These are phyloP conservation scores for Pangasius djambal DNA, from an alignment of 2,797 vertebrate species.

Conservation along the genomic window DNA sequence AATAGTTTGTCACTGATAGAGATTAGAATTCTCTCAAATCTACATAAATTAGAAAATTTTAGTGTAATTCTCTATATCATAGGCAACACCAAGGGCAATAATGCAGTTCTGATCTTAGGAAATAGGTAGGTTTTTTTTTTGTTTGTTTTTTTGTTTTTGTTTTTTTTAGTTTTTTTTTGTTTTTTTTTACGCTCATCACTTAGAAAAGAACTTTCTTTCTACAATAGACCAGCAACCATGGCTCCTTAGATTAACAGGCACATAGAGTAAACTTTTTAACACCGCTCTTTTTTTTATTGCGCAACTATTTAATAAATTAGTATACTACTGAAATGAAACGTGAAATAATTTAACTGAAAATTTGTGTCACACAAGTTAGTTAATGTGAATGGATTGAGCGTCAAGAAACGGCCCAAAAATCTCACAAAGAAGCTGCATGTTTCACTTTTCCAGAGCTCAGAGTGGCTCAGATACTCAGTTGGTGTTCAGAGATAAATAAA, in stretches of 20 bases:
- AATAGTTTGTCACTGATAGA: slow-evolving; percentile 81
- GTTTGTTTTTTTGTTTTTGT: slow-evolving; percentile 67
- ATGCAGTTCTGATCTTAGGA: slow-evolving; percentile 74
- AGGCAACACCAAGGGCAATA: slow-evolving; percentile 70
- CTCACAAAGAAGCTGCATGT: slow-evolving; percentile 63
- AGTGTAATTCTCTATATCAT: slow-evolving; percentile 75
- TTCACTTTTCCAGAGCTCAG: slow-evolving; percentile 80
- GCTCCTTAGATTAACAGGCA: slow-evolving; percentile 78
- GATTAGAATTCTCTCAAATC: slow-evolving; percentile 80
- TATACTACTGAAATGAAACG: slow-evolving; percentile 71
- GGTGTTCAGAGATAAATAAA: slow-evolving; percentile 75
- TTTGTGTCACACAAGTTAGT: slow-evolving; percentile 45
- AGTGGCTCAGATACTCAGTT: slow-evolving; percentile 71
- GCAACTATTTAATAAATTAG: slow-evolving; percentile 80
- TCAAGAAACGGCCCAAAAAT: background rate
- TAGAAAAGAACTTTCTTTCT: slow-evolving; percentile 65
- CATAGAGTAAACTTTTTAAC: slow-evolving; percentile 69
- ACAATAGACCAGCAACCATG: slow-evolving; percentile 61
- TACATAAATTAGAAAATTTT: slow-evolving; percentile 85
- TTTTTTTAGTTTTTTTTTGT: slow-evolving; percentile 58
- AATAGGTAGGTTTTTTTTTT: slow-evolving; percentile 75
- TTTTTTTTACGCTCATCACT: slow-evolving; percentile 22
- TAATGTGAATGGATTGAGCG: slow-evolving; percentile 38
- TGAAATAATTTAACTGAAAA: slow-evolving; percentile 74
- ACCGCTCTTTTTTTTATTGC: slow-evolving; percentile 72